phyloP scores from a whole-genome alignment of 2,113 vertebrate species.

The Orycteropus afer region DNA sequence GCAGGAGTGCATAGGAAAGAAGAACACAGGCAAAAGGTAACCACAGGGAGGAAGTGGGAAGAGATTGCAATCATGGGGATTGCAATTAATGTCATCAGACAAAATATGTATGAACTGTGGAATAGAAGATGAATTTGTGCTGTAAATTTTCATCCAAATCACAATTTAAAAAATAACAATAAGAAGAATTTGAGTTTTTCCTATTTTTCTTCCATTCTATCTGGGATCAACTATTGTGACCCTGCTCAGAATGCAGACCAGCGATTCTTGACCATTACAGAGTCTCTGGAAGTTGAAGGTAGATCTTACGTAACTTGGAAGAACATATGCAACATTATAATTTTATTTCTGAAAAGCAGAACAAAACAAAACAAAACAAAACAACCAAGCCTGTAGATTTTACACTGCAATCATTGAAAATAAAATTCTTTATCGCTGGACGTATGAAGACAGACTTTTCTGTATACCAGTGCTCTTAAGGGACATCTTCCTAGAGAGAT shows the following conservation, averaged over 20 bases:
- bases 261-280: not conserved
- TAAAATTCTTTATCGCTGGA: not conserved
- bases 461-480: not conserved
- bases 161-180: too few relatives aligned
- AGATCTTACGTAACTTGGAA: not conserved
- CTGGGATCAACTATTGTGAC: not conserved
- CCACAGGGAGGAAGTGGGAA: too few relatives aligned
- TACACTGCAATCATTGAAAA: not conserved
- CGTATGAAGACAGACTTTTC: not conserved
- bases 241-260: not conserved
- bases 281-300: not conserved
- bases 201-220: not conserved
- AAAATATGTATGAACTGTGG: too few relatives aligned
- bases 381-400: not conserved
- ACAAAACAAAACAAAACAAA: not conserved
- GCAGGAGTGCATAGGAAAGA: too few relatives aligned
- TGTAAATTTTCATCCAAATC: too few relatives aligned
- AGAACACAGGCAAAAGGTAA: too few relatives aligned
- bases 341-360: constrained; percentile 16
- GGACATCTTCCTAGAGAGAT: not conserved
- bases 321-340: not conserved
- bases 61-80: too few relatives aligned
- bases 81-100: too few relatives aligned
- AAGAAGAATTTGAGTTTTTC: not conserved
- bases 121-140: too few relatives aligned